phyloP scores from a whole-genome alignment of 1,140 invertebrate species.

The Zeugodacus cucurbitae region DNA sequence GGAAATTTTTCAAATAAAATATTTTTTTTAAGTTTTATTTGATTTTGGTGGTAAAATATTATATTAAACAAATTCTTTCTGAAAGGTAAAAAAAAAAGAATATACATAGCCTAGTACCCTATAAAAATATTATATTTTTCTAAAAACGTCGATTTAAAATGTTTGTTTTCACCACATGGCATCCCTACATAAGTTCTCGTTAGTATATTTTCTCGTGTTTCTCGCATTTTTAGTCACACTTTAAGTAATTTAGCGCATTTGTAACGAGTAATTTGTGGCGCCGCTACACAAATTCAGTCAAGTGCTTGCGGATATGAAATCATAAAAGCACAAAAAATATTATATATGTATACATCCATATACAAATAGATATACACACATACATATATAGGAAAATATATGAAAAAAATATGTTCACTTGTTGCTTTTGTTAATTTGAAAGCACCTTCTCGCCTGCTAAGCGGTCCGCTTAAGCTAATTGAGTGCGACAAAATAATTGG shows the following conservation, averaged over 20 bases:
- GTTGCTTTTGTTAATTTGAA: not conserved
- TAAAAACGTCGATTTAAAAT: not conserved
- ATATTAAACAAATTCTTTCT: too few relatives aligned
- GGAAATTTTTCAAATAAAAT: not conserved
- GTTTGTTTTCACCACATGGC: not conserved
- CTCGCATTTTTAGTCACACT: not conserved
- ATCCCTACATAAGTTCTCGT: not conserved
- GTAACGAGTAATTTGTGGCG: slow-evolving; percentile 15
- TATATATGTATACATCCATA: too few relatives aligned
- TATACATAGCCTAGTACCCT: too few relatives aligned
- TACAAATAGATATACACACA: not conserved
- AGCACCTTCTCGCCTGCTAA: not conserved
- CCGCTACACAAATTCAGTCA: not conserved
- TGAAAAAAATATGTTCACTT: not conserved
- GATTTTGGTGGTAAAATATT: not conserved
- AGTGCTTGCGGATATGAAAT: not conserved
- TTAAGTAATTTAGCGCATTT: slow-evolving; percentile 3
- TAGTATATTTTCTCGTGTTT: not conserved
- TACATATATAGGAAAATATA: not conserved
- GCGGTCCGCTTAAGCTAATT: not conserved
- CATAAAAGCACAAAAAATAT: too few relatives aligned
- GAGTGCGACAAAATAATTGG: slow-evolving; percentile 8
- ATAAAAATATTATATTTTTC: not conserved
- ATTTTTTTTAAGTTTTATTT: not conserved
- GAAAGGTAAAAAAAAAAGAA: too few relatives aligned